These are phyloP conservation scores for Trinorchestia longiramus DNA, from an alignment of 1,140 invertebrate genomes.

Conservation along the genomic window DNA sequence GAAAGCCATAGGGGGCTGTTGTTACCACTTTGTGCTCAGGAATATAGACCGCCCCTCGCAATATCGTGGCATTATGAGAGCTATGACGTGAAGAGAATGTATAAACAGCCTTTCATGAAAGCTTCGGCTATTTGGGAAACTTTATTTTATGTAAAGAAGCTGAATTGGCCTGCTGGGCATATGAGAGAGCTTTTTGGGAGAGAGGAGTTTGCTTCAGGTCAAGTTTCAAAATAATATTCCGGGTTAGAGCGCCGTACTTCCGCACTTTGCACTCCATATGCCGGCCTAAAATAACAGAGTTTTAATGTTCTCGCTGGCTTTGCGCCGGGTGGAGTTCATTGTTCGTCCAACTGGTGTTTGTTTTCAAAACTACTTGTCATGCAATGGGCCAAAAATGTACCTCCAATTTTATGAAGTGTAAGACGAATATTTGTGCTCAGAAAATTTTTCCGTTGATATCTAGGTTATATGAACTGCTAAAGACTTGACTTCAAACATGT, in stretches of 20 bases:
- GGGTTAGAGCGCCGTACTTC: neutral
- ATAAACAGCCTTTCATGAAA: slow-evolving; percentile 26
- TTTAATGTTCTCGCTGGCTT: slow-evolving; percentile 16
- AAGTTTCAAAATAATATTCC: slow-evolving; percentile 32
- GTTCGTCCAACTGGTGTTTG: neutral
- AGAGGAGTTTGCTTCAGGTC: neutral
- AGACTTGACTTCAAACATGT: neutral
- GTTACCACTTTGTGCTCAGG: neutral
- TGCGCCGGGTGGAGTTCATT: neutral
- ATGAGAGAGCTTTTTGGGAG: neutral
- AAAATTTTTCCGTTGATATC: neutral
- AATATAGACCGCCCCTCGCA: neutral
- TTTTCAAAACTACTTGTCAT: slow-evolving; percentile 25
- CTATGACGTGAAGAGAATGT: slow-evolving; percentile 28
- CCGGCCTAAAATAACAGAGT: slow-evolving; percentile 16
- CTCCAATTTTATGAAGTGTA: neutral
- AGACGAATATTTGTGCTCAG: neutral
- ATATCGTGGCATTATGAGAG: slow-evolving; percentile 19
- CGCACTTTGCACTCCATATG: neutral
- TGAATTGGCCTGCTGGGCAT: slow-evolving; percentile 41
- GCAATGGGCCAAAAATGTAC: neutral
- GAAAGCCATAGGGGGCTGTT: neutral
- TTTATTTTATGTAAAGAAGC: slow-evolving; percentile 23
- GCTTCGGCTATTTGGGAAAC: slow-evolving; percentile 26
- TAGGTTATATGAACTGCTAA: neutral